Percentiles rank a stretch among this genome's conserved stretches.
Evolutionary conservation across 2,797 vertebrate genomes (phyloP).

Genomic region (Acanthurus tractus): DNA sequence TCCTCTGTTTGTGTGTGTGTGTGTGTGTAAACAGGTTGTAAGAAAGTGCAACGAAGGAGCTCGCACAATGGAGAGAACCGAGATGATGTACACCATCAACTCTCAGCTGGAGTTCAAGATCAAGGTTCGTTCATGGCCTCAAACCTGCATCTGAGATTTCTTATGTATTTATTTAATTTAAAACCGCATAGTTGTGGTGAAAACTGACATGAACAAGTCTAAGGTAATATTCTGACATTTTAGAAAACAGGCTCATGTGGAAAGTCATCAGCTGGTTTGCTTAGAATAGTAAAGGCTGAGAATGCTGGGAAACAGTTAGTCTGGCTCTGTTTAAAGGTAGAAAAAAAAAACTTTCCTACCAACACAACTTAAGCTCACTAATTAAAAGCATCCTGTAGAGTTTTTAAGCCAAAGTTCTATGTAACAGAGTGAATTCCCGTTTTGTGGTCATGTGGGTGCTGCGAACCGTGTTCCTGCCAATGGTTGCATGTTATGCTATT

Average conservation of each 20-base stretch:
- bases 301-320: not conserved
- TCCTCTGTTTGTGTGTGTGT: not conserved
- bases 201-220: not conserved
- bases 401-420: not conserved
- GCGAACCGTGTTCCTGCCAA: not conserved
- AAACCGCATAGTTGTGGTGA: not conserved
- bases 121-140: slow-evolving; percentile 86
- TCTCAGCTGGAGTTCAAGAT: slow-evolving; percentile 98
- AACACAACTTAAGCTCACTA: not conserved
- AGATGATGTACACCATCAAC: slow-evolving; percentile 99
- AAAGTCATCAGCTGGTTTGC: not conserved
- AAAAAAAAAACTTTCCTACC: not conserved
- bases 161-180: not conserved
- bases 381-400: not conserved
- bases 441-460: not conserved
- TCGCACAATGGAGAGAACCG: slow-evolving; percentile 96
- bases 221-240: not conserved
- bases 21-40: slow-evolving; percentile 87
- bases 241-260: not conserved
- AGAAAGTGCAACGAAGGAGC: slow-evolving; percentile 97
- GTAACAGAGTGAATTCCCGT: not conserved
- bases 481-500: not conserved
- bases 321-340: not conserved
- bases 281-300: not conserved
- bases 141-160: not conserved